Evolutionary conservation across 2,113 vertebrate species (phyloP).

Genomic region (Notarius lentiginosus): DNA sequence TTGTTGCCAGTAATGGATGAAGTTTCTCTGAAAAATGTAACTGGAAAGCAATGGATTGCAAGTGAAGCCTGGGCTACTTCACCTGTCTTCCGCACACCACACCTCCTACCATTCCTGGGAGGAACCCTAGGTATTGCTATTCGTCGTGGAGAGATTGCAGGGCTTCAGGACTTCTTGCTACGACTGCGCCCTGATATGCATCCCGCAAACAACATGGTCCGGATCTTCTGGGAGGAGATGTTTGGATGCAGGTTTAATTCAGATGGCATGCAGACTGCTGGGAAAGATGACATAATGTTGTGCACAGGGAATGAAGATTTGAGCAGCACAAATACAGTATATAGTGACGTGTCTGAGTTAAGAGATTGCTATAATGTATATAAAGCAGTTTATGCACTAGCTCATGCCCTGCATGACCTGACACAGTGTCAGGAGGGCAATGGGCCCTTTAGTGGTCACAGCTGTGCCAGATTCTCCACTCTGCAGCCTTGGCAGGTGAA

Average conservation of each 20-base stretch:
- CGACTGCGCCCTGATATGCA: conserved; percentile 51
- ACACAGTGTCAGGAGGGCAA: too few relatives aligned
- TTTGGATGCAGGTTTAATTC: conserved; percentile 42
- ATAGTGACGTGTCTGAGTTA: too few relatives aligned
- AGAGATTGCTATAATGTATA: too few relatives aligned
- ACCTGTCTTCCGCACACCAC: too few relatives aligned
- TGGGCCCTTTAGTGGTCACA: too few relatives aligned
- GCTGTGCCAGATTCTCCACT: too few relatives aligned
- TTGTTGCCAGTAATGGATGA: neutral
- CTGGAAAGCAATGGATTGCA: neutral
- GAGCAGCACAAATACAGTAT: neutral
- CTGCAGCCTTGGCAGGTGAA: too few relatives aligned
- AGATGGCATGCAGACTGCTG: neutral
- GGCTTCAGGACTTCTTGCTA: conserved; percentile 63
- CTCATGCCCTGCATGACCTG: too few relatives aligned
- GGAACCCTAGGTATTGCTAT: conserved; percentile 66
- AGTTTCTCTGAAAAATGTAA: neutral
- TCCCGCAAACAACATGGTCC: conserved; percentile 59
- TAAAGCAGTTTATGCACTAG: too few relatives aligned
- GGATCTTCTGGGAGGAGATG: conserved; percentile 7
- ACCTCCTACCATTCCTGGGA: too few relatives aligned
- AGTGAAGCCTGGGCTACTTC: too few relatives aligned
- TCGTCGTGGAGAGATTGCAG: conserved; percentile 20
- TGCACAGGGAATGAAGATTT: neutral
- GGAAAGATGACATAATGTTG: too few relatives aligned